Evolutionary conservation across 2,888 invertebrate genomes (phyloP).

Genomic region (Drosophila percnosoma): DNA sequence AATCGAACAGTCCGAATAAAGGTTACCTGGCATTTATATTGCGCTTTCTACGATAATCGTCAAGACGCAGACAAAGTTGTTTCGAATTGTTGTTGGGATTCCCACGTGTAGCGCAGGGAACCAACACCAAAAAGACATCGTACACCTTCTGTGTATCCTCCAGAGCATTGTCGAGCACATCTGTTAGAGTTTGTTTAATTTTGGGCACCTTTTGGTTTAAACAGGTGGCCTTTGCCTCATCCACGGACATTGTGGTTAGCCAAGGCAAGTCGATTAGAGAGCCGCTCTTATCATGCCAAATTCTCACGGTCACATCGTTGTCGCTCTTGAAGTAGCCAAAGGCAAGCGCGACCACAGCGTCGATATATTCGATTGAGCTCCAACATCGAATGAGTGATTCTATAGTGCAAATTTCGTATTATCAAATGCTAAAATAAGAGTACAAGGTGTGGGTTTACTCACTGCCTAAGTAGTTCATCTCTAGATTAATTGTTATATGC

Average conservation of each 20-base stretch:
- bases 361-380: conserved; percentile 66
- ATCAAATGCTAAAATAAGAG: neutral
- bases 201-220: conserved; percentile 44
- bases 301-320: conserved; percentile 62
- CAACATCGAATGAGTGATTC: conserved; percentile 58
- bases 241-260: conserved; percentile 59
- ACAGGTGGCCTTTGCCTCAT: conserved; percentile 60
- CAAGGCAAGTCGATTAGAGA: conserved; percentile 67
- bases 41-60: conserved; percentile 74
- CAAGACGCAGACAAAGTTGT: conserved; percentile 61
- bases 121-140: conserved; percentile 82
- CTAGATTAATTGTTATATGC: conserved; percentile 82
- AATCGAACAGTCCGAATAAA: conserved; percentile 17
- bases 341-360: conserved; percentile 80
- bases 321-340: conserved; percentile 81
- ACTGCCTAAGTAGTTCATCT: conserved; percentile 79
- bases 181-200: conserved; percentile 70
- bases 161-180: conserved; percentile 71
- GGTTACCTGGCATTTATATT: conserved; percentile 81
- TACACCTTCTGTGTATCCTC: conserved; percentile 59
- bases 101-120: conserved; percentile 81
- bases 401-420: conserved; percentile 5
- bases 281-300: conserved; percentile 68
- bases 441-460: conserved; percentile 23
- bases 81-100: conserved; percentile 75